Evolutionary conservation across 2,113 vertebrate genomes (phyloP), one percentile per base, ranked within the genome.

Genomic region (Morone chrysops): DNA sequence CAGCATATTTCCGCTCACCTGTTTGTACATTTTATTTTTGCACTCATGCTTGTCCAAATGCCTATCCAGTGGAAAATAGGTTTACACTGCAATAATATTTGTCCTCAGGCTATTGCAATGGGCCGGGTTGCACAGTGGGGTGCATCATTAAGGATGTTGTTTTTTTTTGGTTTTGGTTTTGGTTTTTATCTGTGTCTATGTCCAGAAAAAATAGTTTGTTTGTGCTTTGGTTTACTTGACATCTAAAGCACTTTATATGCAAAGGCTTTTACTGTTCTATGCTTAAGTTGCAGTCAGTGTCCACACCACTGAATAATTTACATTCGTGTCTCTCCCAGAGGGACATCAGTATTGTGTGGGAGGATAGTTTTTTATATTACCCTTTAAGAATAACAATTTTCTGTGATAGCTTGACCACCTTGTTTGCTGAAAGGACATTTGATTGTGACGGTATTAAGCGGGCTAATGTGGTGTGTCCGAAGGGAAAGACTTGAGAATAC

Each of bases 261-360:
- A 47, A 57, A 75, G 9, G 36, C 17, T 45, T 80, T 76, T 91
- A 75, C 50, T 68, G 38, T 75, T 83, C 83, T 36, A 73, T 60
- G 62, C 78, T 83, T 69, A 72, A 71, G 70, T 87, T 89, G 75
- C 81, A 85, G 78, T 25, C 56, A 18, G 47, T 81, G 77, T 90
- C 87, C 81, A 78, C 45, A 71, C 75, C 51, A 16, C 75, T 94
- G 81, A 90, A 93, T 92, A 85, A 92, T 92, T 89, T 43, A 91
- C 63, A 65, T 5, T 5, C 1, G 6, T 68, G 54, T 78, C 41
- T 71, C 74, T 74, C 45, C 60, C 80, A 53, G 40, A 70, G 83
- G 80, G 71, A 65, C 65, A 75, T 61, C 43, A 67, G 81, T 54
- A 38, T 53, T 65, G 61, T 78, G 57, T 31, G 25, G 41, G 48